Evolutionary conservation across 2,797 vertebrate genomes (phyloP).

Genomic region (Galago senegalensis): DNA sequence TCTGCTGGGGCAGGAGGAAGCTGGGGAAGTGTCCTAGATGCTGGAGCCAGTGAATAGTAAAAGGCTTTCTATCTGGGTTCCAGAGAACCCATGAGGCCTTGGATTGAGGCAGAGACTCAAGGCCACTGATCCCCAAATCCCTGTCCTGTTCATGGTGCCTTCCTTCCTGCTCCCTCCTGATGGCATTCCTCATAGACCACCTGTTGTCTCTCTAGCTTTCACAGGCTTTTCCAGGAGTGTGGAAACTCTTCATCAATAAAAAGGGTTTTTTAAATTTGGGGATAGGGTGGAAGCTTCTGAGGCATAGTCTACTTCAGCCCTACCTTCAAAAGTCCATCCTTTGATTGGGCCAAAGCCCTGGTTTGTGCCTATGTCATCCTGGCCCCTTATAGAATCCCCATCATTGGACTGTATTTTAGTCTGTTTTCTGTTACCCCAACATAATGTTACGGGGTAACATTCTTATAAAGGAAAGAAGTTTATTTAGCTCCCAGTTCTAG

Average conservation of each 20-base stretch:
- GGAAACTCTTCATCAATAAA: neutral
- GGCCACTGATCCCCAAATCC: neutral
- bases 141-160: neutral
- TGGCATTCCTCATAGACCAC: neutral
- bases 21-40: neutral
- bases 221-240: conserved; percentile 3
- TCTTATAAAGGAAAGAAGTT: neutral
- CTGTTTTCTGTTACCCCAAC: neutral
- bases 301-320: neutral
- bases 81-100: neutral
- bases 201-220: neutral
- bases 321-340: neutral
- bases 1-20: neutral
- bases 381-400: neutral
- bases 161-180: neutral
- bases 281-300: neutral
- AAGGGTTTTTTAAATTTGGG: neutral
- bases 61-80: neutral
- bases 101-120: neutral
- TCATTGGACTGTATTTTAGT: neutral
- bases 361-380: neutral
- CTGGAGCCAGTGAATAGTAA: neutral
- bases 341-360: neutral
- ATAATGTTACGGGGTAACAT: neutral
- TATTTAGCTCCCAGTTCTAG: neutral